Conservation (phyloP, 2,888 invertebrate species). For the Petrophora chlorosata region DNA sequence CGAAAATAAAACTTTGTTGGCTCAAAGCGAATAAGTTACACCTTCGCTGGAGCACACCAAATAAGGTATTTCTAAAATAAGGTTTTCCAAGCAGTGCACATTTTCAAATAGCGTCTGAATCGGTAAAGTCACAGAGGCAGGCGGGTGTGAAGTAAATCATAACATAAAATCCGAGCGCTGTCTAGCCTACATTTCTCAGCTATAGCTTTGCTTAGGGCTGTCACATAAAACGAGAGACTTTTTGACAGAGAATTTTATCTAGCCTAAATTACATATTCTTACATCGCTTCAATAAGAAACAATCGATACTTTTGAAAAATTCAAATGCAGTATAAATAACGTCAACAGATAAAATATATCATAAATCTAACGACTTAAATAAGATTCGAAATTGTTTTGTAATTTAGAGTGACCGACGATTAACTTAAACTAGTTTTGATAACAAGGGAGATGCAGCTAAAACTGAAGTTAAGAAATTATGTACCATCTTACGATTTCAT, state of each 20-base stretch:
- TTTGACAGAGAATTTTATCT: neutral
- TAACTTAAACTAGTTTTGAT: too few relatives aligned
- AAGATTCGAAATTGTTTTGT: too few relatives aligned
- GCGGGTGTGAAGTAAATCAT: slow-evolving; percentile 33
- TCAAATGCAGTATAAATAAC: too few relatives aligned
- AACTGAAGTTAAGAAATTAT: too few relatives aligned
- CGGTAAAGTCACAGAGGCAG: slow-evolving; percentile 22
- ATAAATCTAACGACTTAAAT: too few relatives aligned
- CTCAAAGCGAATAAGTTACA: neutral
- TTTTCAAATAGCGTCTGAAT: slow-evolving; percentile 19
- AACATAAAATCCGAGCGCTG: slow-evolving; percentile 26
- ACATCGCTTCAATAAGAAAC: too few relatives aligned
- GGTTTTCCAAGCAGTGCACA: slow-evolving; percentile 18
- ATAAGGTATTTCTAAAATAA: slow-evolving; percentile 12
- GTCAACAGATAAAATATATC: too few relatives aligned
- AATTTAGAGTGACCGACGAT: too few relatives aligned
- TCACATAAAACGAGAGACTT: neutral
- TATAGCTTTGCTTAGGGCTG: slow-evolving; percentile 25
- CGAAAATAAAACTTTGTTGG: neutral
- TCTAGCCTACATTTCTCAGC: slow-evolving; percentile 25
- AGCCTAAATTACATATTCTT: too few relatives aligned
- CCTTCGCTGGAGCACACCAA: neutral
- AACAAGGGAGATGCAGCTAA: too few relatives aligned
- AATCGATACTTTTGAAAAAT: too few relatives aligned
- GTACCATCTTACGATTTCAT: too few relatives aligned